Conservation (phyloP, 2,113 vertebrate genomes). For the Pachyramphus minor region DNA sequence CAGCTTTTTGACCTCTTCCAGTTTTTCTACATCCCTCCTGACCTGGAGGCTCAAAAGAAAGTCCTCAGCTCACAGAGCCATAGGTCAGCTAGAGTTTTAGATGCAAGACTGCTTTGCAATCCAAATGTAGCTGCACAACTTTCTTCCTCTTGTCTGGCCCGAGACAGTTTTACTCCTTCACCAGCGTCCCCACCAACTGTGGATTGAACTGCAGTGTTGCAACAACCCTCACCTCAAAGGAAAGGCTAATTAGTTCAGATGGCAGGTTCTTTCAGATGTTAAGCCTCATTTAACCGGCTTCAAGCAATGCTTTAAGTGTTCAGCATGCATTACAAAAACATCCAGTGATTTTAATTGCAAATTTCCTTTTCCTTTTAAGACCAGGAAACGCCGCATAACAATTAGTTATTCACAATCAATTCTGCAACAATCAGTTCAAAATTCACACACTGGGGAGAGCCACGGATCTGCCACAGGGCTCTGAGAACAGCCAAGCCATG, state of each 20-base stretch:
- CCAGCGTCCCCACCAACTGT: not conserved
- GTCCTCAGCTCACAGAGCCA: not conserved
- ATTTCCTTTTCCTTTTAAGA: not conserved
- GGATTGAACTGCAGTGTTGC: not conserved
- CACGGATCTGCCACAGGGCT: not conserved
- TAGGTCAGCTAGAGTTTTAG: not conserved
- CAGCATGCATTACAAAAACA: conserved; percentile 21
- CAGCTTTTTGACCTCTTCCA: not conserved
- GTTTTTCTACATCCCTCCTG: not conserved
- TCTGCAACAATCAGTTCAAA: not conserved
- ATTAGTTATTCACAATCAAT: conserved; percentile 14
- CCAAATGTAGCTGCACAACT: not conserved
- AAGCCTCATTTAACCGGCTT: not conserved
- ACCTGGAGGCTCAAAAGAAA: not conserved
- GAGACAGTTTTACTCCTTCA: not conserved
- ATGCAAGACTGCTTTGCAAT: not conserved
- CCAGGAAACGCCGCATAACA: not conserved
- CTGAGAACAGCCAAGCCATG: not conserved
- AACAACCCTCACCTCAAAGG: not conserved
- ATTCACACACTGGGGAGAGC: not conserved
- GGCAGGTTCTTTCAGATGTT: not conserved
- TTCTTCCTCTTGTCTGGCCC: not conserved
- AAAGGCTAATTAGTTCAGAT: not conserved
- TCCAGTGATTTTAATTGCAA: not conserved
- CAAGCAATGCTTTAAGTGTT: not conserved